These are phyloP conservation scores for Agonopterix subpropinquella DNA, from an alignment of 2,888 invertebrate genomes.

Conservation along the genomic window DNA sequence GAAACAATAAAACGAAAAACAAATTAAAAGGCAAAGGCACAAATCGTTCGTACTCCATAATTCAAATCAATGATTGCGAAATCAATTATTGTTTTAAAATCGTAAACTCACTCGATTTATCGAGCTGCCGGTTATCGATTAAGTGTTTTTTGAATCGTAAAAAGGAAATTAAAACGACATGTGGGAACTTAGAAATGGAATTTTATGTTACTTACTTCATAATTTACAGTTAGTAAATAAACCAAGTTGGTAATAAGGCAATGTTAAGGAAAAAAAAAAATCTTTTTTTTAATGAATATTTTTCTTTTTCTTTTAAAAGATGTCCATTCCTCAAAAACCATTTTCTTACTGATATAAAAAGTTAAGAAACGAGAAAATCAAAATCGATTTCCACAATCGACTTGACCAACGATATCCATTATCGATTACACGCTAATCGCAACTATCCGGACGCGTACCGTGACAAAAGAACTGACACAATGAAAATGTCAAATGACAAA, in stretches of 20 bases:
- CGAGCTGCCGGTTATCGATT: conserved; percentile 19
- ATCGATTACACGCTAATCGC: conserved; percentile 2
- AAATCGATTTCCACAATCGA: neutral
- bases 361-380: too few species aligned
- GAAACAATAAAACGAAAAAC: conserved; percentile 7
- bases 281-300: too few species aligned
- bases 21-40: conserved; percentile 4
- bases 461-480: conserved; percentile 9
- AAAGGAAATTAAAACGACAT: conserved; percentile 17
- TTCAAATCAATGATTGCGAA: conserved; percentile 12
- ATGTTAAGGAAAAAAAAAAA: too few species aligned
- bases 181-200: conserved; percentile 1
- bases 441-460: conserved; percentile 1
- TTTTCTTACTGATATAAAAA: too few species aligned
- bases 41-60: conserved; percentile 17
- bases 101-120: conserved; percentile 18
- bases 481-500: conserved; percentile 45
- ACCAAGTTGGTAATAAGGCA: too few species aligned
- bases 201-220: too few species aligned
- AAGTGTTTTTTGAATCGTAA: conserved; percentile 17
- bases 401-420: neutral
- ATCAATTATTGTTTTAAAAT: conserved; percentile 18
- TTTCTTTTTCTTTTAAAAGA: too few species aligned
- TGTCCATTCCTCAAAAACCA: too few species aligned
- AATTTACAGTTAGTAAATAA: too few species aligned